These are phyloP conservation scores for Aphaenogaster rudis DNA, from an alignment of 1,140 invertebrate species.

Conservation along the genomic window DNA sequence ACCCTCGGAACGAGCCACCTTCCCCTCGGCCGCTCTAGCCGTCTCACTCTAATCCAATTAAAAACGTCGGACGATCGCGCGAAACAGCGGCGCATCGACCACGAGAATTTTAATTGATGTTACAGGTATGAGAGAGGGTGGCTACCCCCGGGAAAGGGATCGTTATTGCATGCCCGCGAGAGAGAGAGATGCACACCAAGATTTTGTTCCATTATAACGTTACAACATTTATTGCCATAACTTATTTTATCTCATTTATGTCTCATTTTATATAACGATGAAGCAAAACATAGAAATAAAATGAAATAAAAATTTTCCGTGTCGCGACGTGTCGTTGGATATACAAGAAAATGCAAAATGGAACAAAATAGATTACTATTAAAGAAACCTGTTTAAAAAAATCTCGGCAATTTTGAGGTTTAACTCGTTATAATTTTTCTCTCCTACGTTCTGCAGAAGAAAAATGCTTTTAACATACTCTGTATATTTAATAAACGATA, in stretches of 20 bases:
- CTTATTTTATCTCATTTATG: conserved; percentile 47
- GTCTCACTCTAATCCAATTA: conserved; percentile 86
- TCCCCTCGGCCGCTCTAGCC: conserved; percentile 68
- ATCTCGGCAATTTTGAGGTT: conserved; percentile 4
- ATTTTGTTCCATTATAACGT: conserved; percentile 41
- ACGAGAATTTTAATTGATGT: conserved; percentile 86
- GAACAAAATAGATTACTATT: conserved; percentile 7
- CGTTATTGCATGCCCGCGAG: conserved; percentile 34
- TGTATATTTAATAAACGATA: not conserved
- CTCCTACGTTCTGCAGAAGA: not conserved
- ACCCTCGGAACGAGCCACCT: conserved; percentile 73
- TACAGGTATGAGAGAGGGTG: conserved; percentile 78
- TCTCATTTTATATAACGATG: conserved; percentile 16
- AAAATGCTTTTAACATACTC: not conserved
- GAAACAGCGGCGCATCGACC: conserved; percentile 83
- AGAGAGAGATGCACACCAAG: conserved; percentile 51
- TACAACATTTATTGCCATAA: conserved; percentile 37
- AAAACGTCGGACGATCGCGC: conserved; percentile 84
- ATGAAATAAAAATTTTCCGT: not conserved
- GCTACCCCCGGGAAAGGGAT: conserved; percentile 60
- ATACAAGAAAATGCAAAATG: not conserved
- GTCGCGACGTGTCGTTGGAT: not conserved
- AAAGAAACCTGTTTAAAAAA: conserved; percentile 11
- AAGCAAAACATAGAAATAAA: not conserved
- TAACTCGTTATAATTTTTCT: conserved; percentile 11